Percentiles rank a stretch among this genome's conserved stretches.
Conservation (phyloP, 2,888 invertebrate genomes). For the Cantharis rufa region DNA sequence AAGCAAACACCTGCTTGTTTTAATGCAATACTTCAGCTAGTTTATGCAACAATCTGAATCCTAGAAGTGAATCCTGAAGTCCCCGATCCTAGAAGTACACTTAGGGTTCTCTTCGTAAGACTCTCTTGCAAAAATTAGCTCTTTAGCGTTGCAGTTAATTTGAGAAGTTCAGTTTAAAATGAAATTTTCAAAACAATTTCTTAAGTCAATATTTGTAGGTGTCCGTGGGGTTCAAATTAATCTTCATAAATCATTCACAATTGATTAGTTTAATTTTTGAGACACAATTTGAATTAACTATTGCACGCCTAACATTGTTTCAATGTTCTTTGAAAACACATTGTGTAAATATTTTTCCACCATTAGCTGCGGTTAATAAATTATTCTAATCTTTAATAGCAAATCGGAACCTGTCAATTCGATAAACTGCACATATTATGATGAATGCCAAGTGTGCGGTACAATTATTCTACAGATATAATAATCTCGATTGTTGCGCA, state of each 20-base stretch:
- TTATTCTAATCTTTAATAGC: background rate
- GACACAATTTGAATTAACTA: background rate
- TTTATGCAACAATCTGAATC: too few relatives aligned
- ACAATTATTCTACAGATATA: background rate
- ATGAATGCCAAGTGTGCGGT: background rate
- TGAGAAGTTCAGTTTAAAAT: background rate
- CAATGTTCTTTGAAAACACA: too few relatives aligned
- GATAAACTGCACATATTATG: background rate
- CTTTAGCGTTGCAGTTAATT: too few relatives aligned
- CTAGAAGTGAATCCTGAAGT: too few relatives aligned
- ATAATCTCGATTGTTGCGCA: background rate
- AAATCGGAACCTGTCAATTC: background rate
- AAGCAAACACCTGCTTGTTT: too few relatives aligned
- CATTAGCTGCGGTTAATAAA: background rate
- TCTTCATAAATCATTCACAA: background rate
- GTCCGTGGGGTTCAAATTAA: background rate
- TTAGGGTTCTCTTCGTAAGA: too few relatives aligned
- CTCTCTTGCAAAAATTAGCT: too few relatives aligned
- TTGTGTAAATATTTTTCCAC: background rate
- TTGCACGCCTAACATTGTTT: background rate
- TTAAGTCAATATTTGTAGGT: background rate
- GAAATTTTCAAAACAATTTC: background rate
- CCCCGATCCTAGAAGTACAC: too few relatives aligned
- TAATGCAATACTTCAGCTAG: too few relatives aligned
- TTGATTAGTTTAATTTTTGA: background rate